These are phyloP conservation scores for Lepus timidus DNA, from an alignment of 2,113 vertebrate genomes.

Conservation along the genomic window DNA sequence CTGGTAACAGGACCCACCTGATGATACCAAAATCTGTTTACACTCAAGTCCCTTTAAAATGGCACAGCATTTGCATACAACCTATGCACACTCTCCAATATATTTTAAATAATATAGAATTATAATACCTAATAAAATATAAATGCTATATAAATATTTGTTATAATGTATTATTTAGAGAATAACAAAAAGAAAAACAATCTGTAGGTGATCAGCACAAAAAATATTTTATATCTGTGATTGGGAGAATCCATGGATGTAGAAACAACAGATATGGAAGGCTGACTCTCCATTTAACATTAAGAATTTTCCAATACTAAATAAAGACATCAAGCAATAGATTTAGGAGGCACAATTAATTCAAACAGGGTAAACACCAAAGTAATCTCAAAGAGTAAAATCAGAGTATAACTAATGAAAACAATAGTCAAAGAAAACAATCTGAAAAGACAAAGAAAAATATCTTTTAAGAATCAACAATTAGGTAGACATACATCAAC, in stretches of 20 bases:
- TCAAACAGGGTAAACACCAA: neutral
- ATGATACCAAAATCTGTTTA: too few relatives aligned
- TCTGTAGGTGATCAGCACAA: too few relatives aligned
- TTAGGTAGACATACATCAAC: neutral
- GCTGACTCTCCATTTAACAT: neutral
- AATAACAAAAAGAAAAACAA: too few relatives aligned
- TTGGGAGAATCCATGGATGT: neutral
- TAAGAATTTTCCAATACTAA: neutral
- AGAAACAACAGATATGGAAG: neutral
- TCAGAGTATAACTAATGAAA: conserved; percentile 13
- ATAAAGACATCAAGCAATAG: neutral
- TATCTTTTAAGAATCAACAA: neutral
- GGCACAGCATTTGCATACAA: too few relatives aligned
- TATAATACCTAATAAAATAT: too few relatives aligned
- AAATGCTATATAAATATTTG: too few relatives aligned
- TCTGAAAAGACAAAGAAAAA: neutral
- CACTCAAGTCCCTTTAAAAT: too few relatives aligned
- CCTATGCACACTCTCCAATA: too few relatives aligned
- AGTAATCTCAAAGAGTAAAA: neutral
- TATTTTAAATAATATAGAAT: too few relatives aligned
- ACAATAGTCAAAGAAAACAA: neutral
- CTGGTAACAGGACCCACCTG: too few relatives aligned
- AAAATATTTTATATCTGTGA: neutral
- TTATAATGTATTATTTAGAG: too few relatives aligned
- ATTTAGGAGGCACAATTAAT: neutral